These are phyloP conservation scores for Tholera decimalis DNA, from an alignment of 2,888 invertebrate species.

Conservation along the genomic window DNA sequence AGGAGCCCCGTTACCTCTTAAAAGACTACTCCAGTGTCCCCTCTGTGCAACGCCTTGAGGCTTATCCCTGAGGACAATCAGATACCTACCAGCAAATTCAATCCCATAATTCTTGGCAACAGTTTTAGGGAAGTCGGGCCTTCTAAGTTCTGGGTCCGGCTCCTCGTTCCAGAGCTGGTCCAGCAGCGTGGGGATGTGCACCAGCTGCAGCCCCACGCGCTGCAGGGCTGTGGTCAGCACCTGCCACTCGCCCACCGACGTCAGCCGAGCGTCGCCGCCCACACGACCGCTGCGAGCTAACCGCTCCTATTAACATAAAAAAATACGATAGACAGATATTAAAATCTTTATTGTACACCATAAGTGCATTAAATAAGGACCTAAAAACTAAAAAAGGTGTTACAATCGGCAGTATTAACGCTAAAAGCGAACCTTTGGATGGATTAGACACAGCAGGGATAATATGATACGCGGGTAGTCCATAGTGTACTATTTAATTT, in stretches of 20 bases:
- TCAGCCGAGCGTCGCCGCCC: conserved; percentile 94
- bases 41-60: too few relatives aligned
- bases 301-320: conserved; percentile 70
- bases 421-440: too few relatives aligned
- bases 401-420: too few relatives aligned
- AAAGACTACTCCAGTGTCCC: too few relatives aligned
- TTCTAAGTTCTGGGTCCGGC: conserved; percentile 74
- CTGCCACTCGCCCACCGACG: conserved; percentile 93
- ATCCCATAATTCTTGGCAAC: conserved; percentile 92
- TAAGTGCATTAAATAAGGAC: too few relatives aligned
- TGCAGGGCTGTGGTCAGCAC: conserved; percentile 91
- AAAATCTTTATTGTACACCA: too few relatives aligned
- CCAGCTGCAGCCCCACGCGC: conserved; percentile 87
- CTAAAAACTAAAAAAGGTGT: too few relatives aligned
- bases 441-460: too few relatives aligned
- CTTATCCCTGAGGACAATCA: too few relatives aligned
- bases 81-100: conserved; percentile 90
- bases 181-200: conserved; percentile 93
- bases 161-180: conserved; percentile 95
- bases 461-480: too few relatives aligned
- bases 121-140: conserved; percentile 92
- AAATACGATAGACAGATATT: background rate
- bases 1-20: too few relatives aligned
- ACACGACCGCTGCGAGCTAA: conserved; percentile 90
- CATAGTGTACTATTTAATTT: too few relatives aligned